Percentiles rank a stretch among this genome's conserved stretches.
These are phyloP conservation scores for Chelidonichthys spinosus DNA, from an alignment of 2,797 vertebrate species.

Conservation along the genomic window DNA sequence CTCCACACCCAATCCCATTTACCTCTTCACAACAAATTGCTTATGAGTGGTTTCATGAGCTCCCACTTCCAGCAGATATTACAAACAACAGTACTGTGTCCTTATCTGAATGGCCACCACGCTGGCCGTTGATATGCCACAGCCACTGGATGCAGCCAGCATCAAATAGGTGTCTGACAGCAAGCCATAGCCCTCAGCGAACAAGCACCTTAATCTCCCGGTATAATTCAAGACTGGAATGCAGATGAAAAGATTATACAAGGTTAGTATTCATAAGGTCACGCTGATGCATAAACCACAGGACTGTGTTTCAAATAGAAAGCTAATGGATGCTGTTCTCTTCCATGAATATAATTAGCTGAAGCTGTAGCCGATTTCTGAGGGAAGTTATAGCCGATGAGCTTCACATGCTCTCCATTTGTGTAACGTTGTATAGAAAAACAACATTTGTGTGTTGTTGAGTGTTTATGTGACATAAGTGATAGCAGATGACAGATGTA, in stretches of 20 bases:
- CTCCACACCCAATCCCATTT: slow-evolving; percentile 44
- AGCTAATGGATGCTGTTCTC: slow-evolving; percentile 66
- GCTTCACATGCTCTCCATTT: not conserved
- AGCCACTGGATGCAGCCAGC: slow-evolving; percentile 7
- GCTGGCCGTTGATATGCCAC: slow-evolving; percentile 18
- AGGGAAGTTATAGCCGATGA: slow-evolving; percentile 11
- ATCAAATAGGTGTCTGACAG: slow-evolving; percentile 35
- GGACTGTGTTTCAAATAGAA: slow-evolving; percentile 67
- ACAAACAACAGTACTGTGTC: slow-evolving; percentile 25
- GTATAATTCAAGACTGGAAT: slow-evolving; percentile 37
- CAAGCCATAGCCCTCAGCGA: slow-evolving; percentile 3
- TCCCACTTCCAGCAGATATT: slow-evolving; percentile 33
- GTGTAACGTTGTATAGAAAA: not conserved
- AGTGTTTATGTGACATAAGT: slow-evolving; percentile 1
- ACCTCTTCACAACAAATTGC: slow-evolving; percentile 25
- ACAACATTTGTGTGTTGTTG: not conserved
- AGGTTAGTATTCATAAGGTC: slow-evolving; percentile 73
- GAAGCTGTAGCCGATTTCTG: slow-evolving; percentile 29
- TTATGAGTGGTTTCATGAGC: slow-evolving; percentile 33
- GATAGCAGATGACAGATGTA: not conserved
- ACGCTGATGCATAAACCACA: slow-evolving; percentile 52
- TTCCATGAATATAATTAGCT: slow-evolving; percentile 70
- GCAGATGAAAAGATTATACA: slow-evolving; percentile 66
- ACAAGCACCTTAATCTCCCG: slow-evolving; percentile 40
- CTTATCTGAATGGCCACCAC: not conserved